Evolutionary conservation across 2,888 invertebrate species (phyloP).

Genomic region (Phyllotreta cruciferae): DNA sequence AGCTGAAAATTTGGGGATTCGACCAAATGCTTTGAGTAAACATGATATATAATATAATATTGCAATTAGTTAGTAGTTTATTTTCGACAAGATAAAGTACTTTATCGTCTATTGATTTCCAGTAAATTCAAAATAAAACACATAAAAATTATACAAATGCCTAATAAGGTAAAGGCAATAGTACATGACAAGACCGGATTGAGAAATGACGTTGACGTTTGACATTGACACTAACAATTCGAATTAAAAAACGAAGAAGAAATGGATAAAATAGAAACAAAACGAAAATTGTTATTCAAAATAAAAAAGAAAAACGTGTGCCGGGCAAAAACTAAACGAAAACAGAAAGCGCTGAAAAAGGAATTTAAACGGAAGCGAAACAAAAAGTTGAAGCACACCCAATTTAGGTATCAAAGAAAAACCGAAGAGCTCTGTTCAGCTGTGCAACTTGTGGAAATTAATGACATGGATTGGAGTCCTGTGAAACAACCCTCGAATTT

Average conservation of each 20-base stretch:
- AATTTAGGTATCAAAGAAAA: conserved; percentile 38
- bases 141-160: no score
- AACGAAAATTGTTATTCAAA: neutral
- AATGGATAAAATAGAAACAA: no score
- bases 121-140: no score
- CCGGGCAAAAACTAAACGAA: conserved; percentile 12
- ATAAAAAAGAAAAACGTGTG: conserved; percentile 3
- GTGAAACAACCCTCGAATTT: conserved; percentile 31
- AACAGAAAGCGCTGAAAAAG: conserved; percentile 4
- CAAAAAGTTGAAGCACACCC: conserved; percentile 42
- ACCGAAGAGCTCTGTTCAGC: conserved; percentile 48
- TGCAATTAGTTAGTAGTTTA: no score
- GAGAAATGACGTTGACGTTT: no score
- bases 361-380: conserved; percentile 39
- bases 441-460: conserved; percentile 49
- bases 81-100: no score
- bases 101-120: no score
- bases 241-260: no score
- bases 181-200: no score
- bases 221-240: no score
- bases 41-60: conserved; percentile 14
- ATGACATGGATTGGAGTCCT: conserved; percentile 49
- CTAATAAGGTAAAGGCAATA: no score
- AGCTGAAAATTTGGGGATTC: conserved; percentile 14
- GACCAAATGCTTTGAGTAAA: conserved; percentile 14